Evolutionary conservation across 1,140 invertebrate genomes (phyloP).

Genomic region (Sipha flava): DNA sequence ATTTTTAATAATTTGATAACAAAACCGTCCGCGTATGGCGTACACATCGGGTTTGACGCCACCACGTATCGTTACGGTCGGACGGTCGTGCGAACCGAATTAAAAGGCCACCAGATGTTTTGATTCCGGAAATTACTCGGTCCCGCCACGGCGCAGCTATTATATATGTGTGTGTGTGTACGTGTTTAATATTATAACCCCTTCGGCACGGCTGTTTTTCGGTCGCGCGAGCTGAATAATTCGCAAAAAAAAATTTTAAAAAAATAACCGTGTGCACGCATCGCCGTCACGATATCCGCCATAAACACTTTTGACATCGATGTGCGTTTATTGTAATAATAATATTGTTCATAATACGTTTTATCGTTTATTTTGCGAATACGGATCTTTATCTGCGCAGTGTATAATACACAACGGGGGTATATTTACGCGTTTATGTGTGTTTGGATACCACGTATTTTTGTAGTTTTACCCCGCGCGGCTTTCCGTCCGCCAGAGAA

Average conservation of each 20-base stretch:
- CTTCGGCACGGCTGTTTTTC: not conserved
- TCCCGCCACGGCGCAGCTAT: no score
- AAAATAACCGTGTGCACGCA: not conserved
- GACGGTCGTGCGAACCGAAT: not conserved
- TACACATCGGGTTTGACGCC: not conserved
- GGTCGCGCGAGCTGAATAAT: not conserved
- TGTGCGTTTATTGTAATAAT: no score
- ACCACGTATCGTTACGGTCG: not conserved
- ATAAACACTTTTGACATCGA: not conserved
- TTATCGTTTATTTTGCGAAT: not conserved
- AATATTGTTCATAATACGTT: not conserved
- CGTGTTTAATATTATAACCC: no score
- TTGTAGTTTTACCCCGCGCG: no score
- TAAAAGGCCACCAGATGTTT: slow-evolving; percentile 15
- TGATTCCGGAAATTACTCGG: not conserved
- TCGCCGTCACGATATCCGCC: not conserved
- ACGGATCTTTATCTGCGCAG: not conserved
- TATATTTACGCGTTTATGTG: no score
- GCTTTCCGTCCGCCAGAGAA: no score
- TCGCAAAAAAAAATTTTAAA: no score
- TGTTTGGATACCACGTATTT: no score
- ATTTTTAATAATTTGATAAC: not conserved
- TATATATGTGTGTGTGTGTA: no score
- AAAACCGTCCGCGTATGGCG: not conserved
- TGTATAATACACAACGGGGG: no score